A percentile compares a stretch with the other conserved stretches of the same genome.
phyloP scores from a whole-genome alignment of 2,888 invertebrate genomes.

The Entomobrya multifasciata region DNA sequence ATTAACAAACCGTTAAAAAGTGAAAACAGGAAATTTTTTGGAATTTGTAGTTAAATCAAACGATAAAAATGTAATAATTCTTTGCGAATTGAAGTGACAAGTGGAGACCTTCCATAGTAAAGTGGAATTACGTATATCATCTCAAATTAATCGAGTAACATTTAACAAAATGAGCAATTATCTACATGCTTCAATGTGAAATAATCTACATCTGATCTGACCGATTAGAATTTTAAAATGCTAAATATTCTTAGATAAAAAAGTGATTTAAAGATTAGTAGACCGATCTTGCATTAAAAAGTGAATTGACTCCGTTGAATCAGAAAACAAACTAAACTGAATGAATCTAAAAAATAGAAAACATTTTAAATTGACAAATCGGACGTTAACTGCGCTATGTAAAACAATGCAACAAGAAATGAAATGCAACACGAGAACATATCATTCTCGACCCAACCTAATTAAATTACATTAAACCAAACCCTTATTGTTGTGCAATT shows the following conservation, averaged over 20 bases:
- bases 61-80: background rate
- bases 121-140: constrained; percentile 68
- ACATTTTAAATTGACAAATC: too few relatives aligned
- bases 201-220: constrained; percentile 32
- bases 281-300: background rate
- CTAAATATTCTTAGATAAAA: too few relatives aligned
- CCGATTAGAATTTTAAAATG: too few relatives aligned
- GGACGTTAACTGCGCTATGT: constrained; percentile 16
- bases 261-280: constrained; percentile 8
- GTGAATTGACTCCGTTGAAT: too few relatives aligned
- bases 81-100: constrained; percentile 66
- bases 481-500: background rate
- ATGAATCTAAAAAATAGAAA: too few relatives aligned
- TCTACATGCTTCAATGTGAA: constrained; percentile 2
- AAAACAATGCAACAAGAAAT: constrained; percentile 47
- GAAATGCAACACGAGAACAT: background rate
- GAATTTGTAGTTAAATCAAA: constrained; percentile 49
- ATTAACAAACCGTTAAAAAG: constrained; percentile 45
- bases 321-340: constrained; percentile 3
- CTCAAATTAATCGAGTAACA: constrained; percentile 52
- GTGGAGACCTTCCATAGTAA: constrained; percentile 71
- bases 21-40: constrained; percentile 50
- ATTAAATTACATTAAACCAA: background rate
- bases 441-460: background rate
- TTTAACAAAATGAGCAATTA: constrained; percentile 1